phyloP scores from a whole-genome alignment of 2,113 vertebrate species.

The Entelurus aequoreus region DNA sequence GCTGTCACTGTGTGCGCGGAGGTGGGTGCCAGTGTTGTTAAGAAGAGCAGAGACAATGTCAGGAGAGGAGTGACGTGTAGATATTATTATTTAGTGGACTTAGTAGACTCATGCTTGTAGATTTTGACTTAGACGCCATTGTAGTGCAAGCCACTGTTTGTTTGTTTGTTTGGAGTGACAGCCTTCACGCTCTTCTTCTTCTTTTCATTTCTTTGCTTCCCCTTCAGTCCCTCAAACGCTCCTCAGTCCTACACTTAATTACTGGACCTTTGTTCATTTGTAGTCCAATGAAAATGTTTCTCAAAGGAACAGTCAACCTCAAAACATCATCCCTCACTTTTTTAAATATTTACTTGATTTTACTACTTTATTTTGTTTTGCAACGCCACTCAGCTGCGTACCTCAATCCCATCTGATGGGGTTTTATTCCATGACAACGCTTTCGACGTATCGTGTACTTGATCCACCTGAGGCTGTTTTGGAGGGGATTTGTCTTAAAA shows the following conservation, averaged over 20 bases:
- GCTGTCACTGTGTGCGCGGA: slow-evolving; percentile 39
- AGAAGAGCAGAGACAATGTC: slow-evolving; percentile 50
- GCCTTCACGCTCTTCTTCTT: not conserved
- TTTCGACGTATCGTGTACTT: not conserved
- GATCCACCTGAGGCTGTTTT: no score
- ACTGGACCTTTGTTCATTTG: no score
- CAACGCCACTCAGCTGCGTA: slow-evolving; percentile 24
- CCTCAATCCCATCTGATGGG: slow-evolving; percentile 31
- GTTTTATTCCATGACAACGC: slow-evolving; percentile 29
- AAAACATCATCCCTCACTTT: not conserved
- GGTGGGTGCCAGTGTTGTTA: slow-evolving; percentile 32
- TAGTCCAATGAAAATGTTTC: slow-evolving; percentile 11
- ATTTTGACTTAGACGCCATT: slow-evolving; percentile 49
- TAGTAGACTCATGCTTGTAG: slow-evolving; percentile 57
- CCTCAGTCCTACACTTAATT: not conserved
- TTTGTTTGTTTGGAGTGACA: slow-evolving; percentile 31
- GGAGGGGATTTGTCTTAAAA: not conserved
- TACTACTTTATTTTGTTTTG: not conserved
- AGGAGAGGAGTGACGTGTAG: slow-evolving; percentile 33
- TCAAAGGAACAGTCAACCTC: slow-evolving; percentile 26
- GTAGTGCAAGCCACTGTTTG: slow-evolving; percentile 33
- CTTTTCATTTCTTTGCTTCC: not conserved
- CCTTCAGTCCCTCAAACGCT: not conserved
- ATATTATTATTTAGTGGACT: slow-evolving; percentile 50
- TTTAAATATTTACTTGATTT: not conserved